Evolutionary conservation across 2,797 vertebrate genomes (phyloP).

Genomic region (Aphelocoma californica): DNA sequence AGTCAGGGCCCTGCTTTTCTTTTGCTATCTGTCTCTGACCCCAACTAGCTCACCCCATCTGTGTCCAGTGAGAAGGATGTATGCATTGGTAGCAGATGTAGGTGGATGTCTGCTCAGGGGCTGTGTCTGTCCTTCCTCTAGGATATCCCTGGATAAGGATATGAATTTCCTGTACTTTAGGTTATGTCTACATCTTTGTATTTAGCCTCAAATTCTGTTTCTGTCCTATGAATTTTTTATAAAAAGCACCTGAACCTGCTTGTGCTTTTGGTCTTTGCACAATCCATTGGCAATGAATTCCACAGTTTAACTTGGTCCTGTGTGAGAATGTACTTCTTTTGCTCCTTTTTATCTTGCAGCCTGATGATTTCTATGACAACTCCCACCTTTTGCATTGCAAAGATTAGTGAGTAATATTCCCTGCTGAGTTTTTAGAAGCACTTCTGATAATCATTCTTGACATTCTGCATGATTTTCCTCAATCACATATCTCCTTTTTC

Average conservation of each 20-base stretch:
- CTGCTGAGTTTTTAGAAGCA: slow-evolving; percentile 19
- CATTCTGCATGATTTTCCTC: slow-evolving; percentile 26
- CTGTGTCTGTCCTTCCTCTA: not conserved
- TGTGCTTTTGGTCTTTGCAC: not conserved
- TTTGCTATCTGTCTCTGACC: not conserved
- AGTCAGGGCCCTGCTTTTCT: not conserved
- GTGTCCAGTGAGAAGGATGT: not conserved
- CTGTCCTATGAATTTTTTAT: not conserved
- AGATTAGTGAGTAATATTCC: slow-evolving; percentile 7
- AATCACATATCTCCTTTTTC: not conserved
- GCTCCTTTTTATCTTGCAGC: not conserved
- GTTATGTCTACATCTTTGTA: not conserved
- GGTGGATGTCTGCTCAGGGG: not conserved
- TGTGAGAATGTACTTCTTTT: not conserved
- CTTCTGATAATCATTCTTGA: slow-evolving; percentile 40
- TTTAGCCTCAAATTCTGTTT: not conserved
- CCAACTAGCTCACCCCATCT: not conserved
- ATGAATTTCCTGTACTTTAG: not conserved
- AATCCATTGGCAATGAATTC: not conserved
- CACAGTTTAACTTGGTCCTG: not conserved
- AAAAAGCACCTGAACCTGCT: not conserved
- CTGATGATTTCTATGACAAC: slow-evolving; percentile 14
- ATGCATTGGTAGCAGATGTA: not conserved
- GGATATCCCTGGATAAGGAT: not conserved
- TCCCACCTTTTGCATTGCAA: not conserved